Conservation (phyloP, 1,140 invertebrate species). For the Formica selysi region DNA sequence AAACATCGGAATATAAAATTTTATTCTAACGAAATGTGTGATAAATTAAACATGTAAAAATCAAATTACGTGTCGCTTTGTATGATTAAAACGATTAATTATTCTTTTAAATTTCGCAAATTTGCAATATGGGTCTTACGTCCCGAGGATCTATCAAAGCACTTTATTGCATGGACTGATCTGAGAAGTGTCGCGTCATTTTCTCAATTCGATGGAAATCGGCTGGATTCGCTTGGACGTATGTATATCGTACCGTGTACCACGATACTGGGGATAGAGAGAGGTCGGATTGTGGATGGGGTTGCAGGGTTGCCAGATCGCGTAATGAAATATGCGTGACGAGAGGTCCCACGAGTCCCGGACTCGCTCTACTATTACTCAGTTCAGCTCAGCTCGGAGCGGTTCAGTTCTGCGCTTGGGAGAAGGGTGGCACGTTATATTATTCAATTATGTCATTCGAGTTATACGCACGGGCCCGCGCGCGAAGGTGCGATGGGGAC, state of each 20-base stretch:
- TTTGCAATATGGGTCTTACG: background rate
- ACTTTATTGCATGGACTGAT: slow-evolving; percentile 27
- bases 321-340: slow-evolving; percentile 86
- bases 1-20: background rate
- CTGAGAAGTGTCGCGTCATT: slow-evolving; percentile 43
- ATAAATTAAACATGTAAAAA: background rate
- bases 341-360: slow-evolving; percentile 84
- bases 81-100: background rate
- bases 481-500: slow-evolving; percentile 72
- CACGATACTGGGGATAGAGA: slow-evolving; percentile 56
- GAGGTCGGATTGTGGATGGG: slow-evolving; percentile 70
- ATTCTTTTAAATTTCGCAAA: background rate
- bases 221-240: slow-evolving; percentile 49
- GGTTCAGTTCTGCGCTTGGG: slow-evolving; percentile 73
- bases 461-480: slow-evolving; percentile 81
- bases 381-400: slow-evolving; percentile 78
- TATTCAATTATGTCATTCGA: slow-evolving; percentile 87
- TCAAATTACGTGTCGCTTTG: background rate
- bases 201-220: slow-evolving; percentile 67
- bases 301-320: slow-evolving; percentile 79
- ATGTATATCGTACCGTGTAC: slow-evolving; percentile 36
- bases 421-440: slow-evolving; percentile 85
- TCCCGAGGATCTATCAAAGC: background rate
- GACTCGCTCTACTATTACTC: slow-evolving; percentile 82
- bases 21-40: background rate